A percentile compares a stretch with the other conserved stretches of the same genome.
Conservation (phyloP, 2,113 vertebrate species). For the Dipodomys ordii region DNA sequence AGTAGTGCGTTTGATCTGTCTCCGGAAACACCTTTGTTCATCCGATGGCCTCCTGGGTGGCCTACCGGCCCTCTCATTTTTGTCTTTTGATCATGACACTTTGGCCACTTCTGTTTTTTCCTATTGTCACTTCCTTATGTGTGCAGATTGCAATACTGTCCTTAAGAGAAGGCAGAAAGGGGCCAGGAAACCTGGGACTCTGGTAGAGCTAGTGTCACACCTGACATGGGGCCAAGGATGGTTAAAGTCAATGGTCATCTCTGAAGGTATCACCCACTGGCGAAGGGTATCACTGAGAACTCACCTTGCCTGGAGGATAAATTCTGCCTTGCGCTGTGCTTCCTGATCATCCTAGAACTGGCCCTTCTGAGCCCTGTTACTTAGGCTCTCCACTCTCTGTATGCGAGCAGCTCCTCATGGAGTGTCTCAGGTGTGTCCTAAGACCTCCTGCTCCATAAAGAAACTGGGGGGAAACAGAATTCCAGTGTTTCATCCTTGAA, state of each 20-base stretch:
- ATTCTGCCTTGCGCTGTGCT: neutral
- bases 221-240: neutral
- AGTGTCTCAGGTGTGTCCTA: neutral
- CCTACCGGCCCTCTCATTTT: neutral
- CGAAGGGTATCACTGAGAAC: neutral
- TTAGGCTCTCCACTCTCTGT: too few relatives aligned
- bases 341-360: fast-evolving
- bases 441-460: neutral
- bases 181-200: neutral
- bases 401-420: too few relatives aligned
- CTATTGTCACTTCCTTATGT: neutral
- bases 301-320: neutral
- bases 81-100: neutral
- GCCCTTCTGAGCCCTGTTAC: neutral
- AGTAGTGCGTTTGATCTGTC: neutral
- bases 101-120: neutral
- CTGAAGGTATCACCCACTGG: neutral
- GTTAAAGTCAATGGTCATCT: neutral
- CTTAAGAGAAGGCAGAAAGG: neutral
- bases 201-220: neutral
- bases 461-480: neutral
- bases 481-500: neutral
- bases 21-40: neutral
- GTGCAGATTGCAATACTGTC: neutral
- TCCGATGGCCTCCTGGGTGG: neutral